A percentile compares a stretch with the other conserved stretches of the same genome.
These are phyloP conservation scores for Melieria omissa DNA, from an alignment of 2,888 invertebrate species.

Conservation along the genomic window DNA sequence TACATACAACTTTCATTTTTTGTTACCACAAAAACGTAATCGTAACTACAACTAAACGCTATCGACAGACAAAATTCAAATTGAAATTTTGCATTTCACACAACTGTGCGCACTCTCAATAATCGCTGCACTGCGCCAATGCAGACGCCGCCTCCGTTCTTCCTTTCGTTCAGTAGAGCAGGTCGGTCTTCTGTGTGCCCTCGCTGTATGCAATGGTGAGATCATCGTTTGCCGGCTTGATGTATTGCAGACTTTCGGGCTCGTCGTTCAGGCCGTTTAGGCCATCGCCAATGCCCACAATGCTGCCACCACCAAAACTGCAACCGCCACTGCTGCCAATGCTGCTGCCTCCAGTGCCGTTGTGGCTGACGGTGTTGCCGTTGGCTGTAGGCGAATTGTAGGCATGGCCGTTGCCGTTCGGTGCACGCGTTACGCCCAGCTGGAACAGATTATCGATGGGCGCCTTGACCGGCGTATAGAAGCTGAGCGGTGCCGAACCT, in stretches of 20 bases:
- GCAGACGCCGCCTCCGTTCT: neutral
- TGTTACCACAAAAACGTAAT: too few relatives aligned
- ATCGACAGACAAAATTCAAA: too few relatives aligned
- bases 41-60: too few relatives aligned
- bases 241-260: constrained; percentile 56
- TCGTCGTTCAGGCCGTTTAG: constrained; percentile 24
- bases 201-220: constrained; percentile 66
- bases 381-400: constrained; percentile 44
- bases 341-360: constrained; percentile 36
- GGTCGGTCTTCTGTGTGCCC: constrained; percentile 65
- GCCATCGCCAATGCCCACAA: constrained; percentile 48
- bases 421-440: constrained; percentile 80
- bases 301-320: constrained; percentile 34
- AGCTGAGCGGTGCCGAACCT: constrained; percentile 77
- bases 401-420: constrained; percentile 49
- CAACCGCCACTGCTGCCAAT: constrained; percentile 27
- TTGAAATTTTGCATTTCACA: too few relatives aligned
- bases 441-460: constrained; percentile 76
- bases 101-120: too few relatives aligned
- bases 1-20: too few relatives aligned
- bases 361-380: constrained; percentile 39
- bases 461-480: constrained; percentile 86
- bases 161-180: constrained; percentile 57
- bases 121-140: too few relatives aligned
- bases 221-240: constrained; percentile 63